Percentiles rank a stretch among this genome's conserved stretches.
phyloP scores from a whole-genome alignment of 2,113 vertebrate species.

The Mystacornis crossleyi region DNA sequence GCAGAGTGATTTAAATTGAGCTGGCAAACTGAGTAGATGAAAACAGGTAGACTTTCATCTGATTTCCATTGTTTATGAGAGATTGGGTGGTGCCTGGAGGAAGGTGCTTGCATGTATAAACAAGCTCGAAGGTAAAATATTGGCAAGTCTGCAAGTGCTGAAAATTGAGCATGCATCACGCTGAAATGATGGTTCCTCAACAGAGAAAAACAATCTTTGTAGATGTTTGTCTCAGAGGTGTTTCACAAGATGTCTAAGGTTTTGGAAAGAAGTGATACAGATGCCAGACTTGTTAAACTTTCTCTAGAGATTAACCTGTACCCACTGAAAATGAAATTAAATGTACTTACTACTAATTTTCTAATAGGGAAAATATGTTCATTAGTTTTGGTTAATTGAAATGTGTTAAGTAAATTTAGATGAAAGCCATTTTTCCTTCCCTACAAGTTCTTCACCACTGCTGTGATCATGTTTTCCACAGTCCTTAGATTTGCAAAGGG shows the following conservation, averaged over 20 bases:
- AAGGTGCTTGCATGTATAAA: slow-evolving; percentile 11
- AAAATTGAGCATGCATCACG: not conserved
- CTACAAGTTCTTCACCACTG: not conserved
- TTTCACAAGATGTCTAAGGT: not conserved
- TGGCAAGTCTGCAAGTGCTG: slow-evolving; percentile 7
- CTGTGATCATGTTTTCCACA: not conserved
- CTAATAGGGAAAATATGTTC: not conserved
- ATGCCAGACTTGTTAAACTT: not conserved
- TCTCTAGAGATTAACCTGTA: not conserved
- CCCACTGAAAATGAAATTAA: not conserved
- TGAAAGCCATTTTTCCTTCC: not conserved
- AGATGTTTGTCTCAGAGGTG: not conserved
- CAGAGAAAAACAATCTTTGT: not conserved
- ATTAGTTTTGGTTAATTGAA: not conserved
- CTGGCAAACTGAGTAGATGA: not conserved
- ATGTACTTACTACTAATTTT: not conserved
- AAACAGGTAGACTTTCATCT: not conserved
- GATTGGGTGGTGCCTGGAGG: not conserved
- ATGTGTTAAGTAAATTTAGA: not conserved
- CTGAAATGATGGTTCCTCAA: not conserved
- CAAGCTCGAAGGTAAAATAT: slow-evolving; percentile 23
- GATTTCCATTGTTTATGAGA: slow-evolving; percentile 4
- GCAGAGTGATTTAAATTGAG: not conserved
- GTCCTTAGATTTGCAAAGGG: not conserved
- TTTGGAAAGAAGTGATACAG: not conserved